Evolutionary conservation across 2,113 vertebrate genomes (phyloP).

Genomic region (Herpailurus yagouaroundi): DNA sequence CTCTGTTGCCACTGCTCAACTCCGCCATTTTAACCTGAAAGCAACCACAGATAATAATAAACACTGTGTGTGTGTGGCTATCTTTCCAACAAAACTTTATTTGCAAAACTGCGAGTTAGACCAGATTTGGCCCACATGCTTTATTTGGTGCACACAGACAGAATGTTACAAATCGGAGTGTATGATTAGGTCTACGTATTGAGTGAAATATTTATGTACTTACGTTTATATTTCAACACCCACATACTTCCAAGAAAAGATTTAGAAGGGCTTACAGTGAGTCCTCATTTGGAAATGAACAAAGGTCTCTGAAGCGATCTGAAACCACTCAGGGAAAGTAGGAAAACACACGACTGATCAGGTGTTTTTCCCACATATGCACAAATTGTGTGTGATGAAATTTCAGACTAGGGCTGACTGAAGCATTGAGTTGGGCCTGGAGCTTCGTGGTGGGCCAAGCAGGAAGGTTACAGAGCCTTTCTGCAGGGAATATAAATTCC

Average conservation of each 20-base stretch:
- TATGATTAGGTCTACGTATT: rapidly evolving
- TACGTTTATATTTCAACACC: background rate
- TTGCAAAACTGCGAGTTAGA: rapidly evolving
- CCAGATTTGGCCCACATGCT: rapidly evolving
- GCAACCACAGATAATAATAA: no score
- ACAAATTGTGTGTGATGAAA: background rate
- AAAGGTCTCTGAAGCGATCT: background rate
- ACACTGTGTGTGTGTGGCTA: no score
- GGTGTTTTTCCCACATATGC: no score
- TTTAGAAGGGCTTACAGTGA: background rate
- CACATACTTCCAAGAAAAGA: background rate
- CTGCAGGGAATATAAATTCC: background rate
- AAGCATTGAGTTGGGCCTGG: background rate
- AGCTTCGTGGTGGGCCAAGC: background rate
- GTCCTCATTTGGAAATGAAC: background rate
- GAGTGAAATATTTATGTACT: background rate
- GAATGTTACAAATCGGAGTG: background rate
- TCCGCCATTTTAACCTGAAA: background rate
- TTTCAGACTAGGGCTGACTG: background rate
- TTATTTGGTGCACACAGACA: background rate
- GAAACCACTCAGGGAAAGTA: background rate
- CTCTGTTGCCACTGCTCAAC: rapidly evolving
- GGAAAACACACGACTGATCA: rapidly evolving
- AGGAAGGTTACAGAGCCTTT: background rate
- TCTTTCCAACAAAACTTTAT: background rate